Conservation (phyloP, 2,797 vertebrate species). For the Falco rusticolus region DNA sequence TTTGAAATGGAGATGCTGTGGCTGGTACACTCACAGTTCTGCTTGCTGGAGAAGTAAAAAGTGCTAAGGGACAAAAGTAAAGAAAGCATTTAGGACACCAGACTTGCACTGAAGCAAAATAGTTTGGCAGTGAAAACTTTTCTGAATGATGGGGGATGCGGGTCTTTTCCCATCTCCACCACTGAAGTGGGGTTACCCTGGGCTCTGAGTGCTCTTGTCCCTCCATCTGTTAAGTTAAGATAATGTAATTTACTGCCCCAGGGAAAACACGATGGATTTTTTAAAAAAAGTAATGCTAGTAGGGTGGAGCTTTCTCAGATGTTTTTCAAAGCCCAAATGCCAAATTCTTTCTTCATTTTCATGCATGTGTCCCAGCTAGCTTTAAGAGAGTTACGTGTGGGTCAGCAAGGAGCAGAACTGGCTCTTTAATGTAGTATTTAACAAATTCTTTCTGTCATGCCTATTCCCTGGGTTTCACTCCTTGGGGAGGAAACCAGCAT, state of each 20-base stretch:
- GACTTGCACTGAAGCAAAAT: neutral
- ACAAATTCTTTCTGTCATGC: conserved; percentile 4
- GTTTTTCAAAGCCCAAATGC: conserved; percentile 25
- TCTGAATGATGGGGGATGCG: neutral
- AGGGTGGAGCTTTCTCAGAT: conserved; percentile 25
- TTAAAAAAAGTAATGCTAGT: neutral
- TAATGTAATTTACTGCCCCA: neutral
- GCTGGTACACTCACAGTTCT: neutral
- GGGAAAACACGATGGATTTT: neutral
- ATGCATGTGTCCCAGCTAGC: neutral
- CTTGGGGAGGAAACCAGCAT: neutral
- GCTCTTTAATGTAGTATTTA: neutral
- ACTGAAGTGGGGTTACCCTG: neutral
- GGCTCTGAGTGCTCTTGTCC: neutral
- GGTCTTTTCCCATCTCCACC: neutral
- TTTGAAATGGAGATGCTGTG: conserved; percentile 31
- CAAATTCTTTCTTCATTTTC: conserved; percentile 37
- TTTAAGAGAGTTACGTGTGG: neutral
- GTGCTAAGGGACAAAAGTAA: neutral
- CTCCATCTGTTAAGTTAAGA: conserved; percentile 3
- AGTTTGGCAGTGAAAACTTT: neutral
- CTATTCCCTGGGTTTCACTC: neutral
- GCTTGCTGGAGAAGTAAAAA: neutral
- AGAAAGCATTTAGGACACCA: neutral
- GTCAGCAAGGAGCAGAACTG: conserved; percentile 1